These are phyloP conservation scores for Pao palembangensis DNA, from an alignment of 2,113 vertebrate genomes.

Conservation along the genomic window DNA sequence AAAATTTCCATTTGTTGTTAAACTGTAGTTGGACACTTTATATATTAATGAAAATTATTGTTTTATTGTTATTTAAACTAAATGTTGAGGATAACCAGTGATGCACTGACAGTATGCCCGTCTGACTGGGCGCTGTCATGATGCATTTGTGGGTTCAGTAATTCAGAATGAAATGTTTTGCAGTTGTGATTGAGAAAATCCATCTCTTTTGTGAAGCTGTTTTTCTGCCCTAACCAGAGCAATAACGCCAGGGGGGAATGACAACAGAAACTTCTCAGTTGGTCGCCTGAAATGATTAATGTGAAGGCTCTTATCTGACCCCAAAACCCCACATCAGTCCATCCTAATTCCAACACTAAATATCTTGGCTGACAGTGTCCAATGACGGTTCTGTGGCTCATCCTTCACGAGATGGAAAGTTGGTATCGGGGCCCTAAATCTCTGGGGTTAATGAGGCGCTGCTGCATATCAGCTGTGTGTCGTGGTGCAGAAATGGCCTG, in stretches of 20 bases:
- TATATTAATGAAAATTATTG: too few species aligned
- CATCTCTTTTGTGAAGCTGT: constrained; percentile 8
- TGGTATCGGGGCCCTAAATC: constrained; percentile 26
- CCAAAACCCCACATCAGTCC: constrained; percentile 34
- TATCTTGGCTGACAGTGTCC: constrained; percentile 25
- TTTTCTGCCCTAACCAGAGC: neutral
- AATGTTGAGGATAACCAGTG: too few species aligned
- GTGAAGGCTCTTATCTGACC: constrained; percentile 38
- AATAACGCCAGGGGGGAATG: neutral
- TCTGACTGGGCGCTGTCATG: too few species aligned
- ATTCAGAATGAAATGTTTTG: constrained; percentile 11
- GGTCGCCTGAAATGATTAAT: constrained; percentile 22
- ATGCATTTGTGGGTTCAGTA: neutral
- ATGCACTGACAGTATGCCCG: too few species aligned
- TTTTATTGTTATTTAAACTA: too few species aligned
- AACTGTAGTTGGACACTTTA: too few species aligned
- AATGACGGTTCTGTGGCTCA: neutral
- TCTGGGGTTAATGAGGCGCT: constrained; percentile 31
- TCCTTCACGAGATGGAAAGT: constrained; percentile 10
- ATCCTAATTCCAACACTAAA: constrained; percentile 33
- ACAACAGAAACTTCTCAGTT: constrained; percentile 4
- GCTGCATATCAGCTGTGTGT: constrained; percentile 24
- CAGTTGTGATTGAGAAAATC: neutral
- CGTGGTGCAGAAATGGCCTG: constrained; percentile 8
- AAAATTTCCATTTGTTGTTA: too few species aligned